These are phyloP conservation scores for Ischnus inquisitorius DNA, from an alignment of 2,888 invertebrate species.

Conservation along the genomic window DNA sequence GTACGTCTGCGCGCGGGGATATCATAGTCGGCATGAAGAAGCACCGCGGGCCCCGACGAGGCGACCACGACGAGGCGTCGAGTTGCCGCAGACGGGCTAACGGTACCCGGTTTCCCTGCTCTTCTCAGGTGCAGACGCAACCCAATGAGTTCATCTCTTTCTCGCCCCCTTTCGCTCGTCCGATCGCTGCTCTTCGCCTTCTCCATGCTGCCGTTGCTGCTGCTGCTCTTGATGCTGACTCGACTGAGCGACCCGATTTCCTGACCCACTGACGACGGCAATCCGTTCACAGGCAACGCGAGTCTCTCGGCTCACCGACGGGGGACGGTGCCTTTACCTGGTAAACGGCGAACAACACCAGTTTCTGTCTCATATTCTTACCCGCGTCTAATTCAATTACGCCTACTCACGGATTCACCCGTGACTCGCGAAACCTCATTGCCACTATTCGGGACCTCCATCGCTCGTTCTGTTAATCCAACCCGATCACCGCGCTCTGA, in stretches of 20 bases:
- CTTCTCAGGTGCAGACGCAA: constrained; percentile 23
- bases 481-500: constrained; percentile 48
- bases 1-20: constrained; percentile 46
- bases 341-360: not conserved
- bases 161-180: constrained; percentile 33
- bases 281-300: constrained; percentile 29
- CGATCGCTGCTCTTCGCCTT: constrained; percentile 26
- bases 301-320: not conserved
- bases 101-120: constrained; percentile 58
- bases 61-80: constrained; percentile 48
- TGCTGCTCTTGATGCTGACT: constrained; percentile 52
- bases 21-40: constrained; percentile 39
- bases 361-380: constrained; percentile 9
- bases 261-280: constrained; percentile 71
- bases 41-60: constrained; percentile 36
- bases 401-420: constrained; percentile 47
- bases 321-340: not conserved
- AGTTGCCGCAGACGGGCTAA: constrained; percentile 67
- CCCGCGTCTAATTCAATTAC: constrained; percentile 48
- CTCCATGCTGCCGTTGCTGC: constrained; percentile 38
- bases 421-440: constrained; percentile 31
- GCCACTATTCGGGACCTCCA: not conserved
- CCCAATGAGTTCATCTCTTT: constrained; percentile 27
- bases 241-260: constrained; percentile 70
- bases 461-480: constrained; percentile 33